Conservation (phyloP, 2,797 vertebrate species). For the Uromys caudimaculatus region DNA sequence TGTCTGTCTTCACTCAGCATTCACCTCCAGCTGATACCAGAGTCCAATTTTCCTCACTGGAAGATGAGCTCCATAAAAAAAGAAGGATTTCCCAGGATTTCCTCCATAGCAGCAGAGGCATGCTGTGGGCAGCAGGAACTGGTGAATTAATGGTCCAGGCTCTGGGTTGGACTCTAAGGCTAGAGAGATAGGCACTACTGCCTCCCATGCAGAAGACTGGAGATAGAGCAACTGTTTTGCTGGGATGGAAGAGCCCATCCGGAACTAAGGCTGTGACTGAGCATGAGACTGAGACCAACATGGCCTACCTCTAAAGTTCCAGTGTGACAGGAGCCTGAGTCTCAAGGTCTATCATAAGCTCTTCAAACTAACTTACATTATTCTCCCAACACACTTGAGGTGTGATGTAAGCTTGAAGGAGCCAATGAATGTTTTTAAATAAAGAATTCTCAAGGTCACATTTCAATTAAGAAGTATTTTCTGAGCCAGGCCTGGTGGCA, state of each 20-base stretch:
- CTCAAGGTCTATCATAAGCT: neutral
- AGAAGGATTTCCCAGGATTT: neutral
- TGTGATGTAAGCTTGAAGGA: neutral
- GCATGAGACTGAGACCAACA: neutral
- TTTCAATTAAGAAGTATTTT: neutral
- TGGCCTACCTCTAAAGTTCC: neutral
- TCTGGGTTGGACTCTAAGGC: neutral
- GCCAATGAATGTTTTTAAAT: neutral
- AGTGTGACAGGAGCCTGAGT: neutral
- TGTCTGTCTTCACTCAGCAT: neutral
- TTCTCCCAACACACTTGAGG: neutral
- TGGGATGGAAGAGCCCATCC: neutral
- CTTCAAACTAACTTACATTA: neutral
- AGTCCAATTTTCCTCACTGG: neutral
- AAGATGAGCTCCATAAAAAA: neutral
- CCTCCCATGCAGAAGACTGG: neutral
- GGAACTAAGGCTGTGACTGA: neutral
- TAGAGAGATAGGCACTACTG: neutral
- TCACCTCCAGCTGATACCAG: neutral
- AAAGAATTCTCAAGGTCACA: neutral
- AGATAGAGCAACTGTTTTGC: neutral
- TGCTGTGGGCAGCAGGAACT: neutral
- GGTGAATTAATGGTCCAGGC: no score
- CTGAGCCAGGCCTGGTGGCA: neutral
- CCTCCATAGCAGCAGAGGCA: neutral